A percentile compares a stretch with the other conserved stretches of the same genome.
phyloP scores from a whole-genome alignment of 1,140 invertebrate genomes.

The Hyphantria cunea region DNA sequence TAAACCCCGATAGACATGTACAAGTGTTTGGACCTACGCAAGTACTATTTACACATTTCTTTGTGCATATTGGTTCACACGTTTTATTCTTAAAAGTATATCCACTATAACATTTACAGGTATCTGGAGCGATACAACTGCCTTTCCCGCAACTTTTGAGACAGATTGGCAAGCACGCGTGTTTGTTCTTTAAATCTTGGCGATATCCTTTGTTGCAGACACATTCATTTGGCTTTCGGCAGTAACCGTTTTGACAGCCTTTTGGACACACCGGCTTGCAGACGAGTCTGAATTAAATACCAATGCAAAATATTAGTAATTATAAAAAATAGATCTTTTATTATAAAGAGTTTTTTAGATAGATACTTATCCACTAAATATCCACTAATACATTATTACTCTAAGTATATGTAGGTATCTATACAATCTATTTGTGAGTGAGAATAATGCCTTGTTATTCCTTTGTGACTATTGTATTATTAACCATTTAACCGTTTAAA shows the following conservation, averaged over 20 bases:
- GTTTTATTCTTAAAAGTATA: slow-evolving; percentile 46
- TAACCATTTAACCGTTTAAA: too few relatives aligned
- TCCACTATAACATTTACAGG: slow-evolving; percentile 78
- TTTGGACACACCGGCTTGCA: slow-evolving; percentile 74
- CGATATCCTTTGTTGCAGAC: slow-evolving; percentile 59
- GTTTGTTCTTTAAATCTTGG: slow-evolving; percentile 40
- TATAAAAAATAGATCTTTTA: neutral
- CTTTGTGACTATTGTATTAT: too few relatives aligned
- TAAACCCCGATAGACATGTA: slow-evolving; percentile 35
- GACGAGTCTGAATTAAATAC: neutral
- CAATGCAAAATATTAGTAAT: neutral
- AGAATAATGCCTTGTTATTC: too few relatives aligned
- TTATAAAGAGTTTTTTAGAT: neutral
- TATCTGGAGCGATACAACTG: slow-evolving; percentile 76
- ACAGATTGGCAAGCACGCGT: slow-evolving; percentile 36
- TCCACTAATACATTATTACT: too few relatives aligned
- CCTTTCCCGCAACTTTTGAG: slow-evolving; percentile 54
- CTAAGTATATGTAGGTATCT: too few relatives aligned
- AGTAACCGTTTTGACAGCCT: slow-evolving; percentile 24
- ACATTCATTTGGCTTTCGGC: slow-evolving; percentile 72
- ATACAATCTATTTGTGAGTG: too few relatives aligned
- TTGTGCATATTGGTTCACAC: slow-evolving; percentile 13
- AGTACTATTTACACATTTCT: slow-evolving; percentile 32
- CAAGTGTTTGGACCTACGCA: slow-evolving; percentile 33
- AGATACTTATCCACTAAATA: too few relatives aligned